Evolutionary conservation across 2,113 vertebrate species (phyloP).

Genomic region (Poeciliopsis retropinna): DNA sequence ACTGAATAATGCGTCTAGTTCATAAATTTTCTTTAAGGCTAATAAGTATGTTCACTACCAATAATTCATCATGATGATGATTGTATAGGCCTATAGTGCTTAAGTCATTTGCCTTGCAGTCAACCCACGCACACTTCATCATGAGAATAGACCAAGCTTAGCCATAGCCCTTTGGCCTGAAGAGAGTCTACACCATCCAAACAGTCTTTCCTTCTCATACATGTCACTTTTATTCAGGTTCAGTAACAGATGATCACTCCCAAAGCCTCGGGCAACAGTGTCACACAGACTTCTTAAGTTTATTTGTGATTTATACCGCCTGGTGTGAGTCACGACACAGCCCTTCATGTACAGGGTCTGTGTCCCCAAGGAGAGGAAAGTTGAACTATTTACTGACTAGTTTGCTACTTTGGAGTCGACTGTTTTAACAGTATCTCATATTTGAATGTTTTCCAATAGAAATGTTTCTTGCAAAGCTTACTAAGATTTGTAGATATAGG

Average conservation of each 20-base stretch:
- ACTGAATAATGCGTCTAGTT: not conserved
- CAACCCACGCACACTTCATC: slow-evolving; percentile 28
- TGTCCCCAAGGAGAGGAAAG: slow-evolving; percentile 5
- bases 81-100: not conserved
- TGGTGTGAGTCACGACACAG: slow-evolving; percentile 54
- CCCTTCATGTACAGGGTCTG: slow-evolving; percentile 11
- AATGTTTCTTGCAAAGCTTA: not conserved
- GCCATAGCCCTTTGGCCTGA: slow-evolving; percentile 33
- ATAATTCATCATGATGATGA: slow-evolving; percentile 5
- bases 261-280: slow-evolving; percentile 35
- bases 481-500: not conserved
- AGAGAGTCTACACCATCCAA: slow-evolving; percentile 35
- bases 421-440: not conserved
- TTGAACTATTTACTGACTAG: not conserved
- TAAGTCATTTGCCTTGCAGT: slow-evolving; percentile 11
- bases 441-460: not conserved
- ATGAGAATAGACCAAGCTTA: slow-evolving; percentile 31
- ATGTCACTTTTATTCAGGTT: slow-evolving; percentile 73
- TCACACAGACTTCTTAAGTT: slow-evolving; percentile 45
- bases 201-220: slow-evolving; percentile 53
- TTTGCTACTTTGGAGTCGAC: not conserved
- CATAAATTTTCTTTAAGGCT: not conserved
- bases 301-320: slow-evolving; percentile 59
- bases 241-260: slow-evolving; percentile 53
- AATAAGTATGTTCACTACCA: rapidly evolving